A percentile compares a stretch with the other conserved stretches of the same genome.
Conservation (phyloP, 2,113 vertebrate genomes). For the Actinemys pallida region DNA sequence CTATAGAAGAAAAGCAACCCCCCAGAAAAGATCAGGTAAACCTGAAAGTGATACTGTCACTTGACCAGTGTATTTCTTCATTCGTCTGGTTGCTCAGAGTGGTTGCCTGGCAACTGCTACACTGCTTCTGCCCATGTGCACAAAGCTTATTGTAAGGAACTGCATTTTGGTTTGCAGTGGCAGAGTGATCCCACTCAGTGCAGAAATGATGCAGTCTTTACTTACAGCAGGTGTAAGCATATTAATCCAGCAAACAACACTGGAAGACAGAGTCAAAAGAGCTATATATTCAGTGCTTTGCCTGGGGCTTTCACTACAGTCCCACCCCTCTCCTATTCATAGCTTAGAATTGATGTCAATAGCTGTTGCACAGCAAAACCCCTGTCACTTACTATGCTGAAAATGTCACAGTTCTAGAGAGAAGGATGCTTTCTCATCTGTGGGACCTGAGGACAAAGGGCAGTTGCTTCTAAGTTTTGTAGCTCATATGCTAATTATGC, state of each 20-base stretch:
- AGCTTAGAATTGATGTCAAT: neutral
- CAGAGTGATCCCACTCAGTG: neutral
- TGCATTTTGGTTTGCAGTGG: constrained; percentile 23
- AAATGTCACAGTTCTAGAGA: neutral
- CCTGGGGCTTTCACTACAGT: neutral
- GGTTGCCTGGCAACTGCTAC: constrained; percentile 40
- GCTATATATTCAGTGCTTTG: neutral
- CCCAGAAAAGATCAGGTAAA: constrained; percentile 14
- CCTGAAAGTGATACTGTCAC: constrained; percentile 45
- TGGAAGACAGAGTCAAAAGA: neutral
- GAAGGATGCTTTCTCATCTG: neutral
- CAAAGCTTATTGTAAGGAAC: neutral
- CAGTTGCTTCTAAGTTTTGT: neutral
- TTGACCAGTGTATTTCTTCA: constrained; percentile 25
- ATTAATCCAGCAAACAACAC: neutral
- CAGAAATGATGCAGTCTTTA: neutral
- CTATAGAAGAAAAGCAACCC: constrained; percentile 5
- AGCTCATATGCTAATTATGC: neutral
- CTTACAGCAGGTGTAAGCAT: neutral
- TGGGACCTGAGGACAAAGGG: neutral
- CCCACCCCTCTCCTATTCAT: accelerated
- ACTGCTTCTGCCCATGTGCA: constrained; percentile 34
- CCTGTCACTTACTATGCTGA: neutral
- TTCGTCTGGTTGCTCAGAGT: neutral
- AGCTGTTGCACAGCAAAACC: neutral